Percentiles rank a stretch among this genome's conserved stretches.
These are phyloP conservation scores for Triplophysa dalaica DNA, from an alignment of 2,113 vertebrate genomes.

Conservation along the genomic window DNA sequence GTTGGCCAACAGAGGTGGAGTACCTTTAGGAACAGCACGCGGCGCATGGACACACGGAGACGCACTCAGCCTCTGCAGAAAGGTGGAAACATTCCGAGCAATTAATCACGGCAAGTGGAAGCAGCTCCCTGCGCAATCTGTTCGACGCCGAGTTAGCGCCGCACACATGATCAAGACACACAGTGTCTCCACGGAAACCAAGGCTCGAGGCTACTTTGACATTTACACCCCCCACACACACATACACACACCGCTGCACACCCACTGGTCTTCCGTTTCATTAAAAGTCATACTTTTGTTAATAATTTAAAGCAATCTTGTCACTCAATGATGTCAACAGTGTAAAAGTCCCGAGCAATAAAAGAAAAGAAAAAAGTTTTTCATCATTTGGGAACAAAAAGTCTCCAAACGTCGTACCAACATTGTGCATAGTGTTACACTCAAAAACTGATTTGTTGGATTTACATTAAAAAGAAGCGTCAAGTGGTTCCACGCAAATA, in stretches of 20 bases:
- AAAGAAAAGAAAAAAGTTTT: too few species aligned
- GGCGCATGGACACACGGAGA: slow-evolving; percentile 5
- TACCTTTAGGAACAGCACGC: neutral
- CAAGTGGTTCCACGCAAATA: too few species aligned
- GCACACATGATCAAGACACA: slow-evolving; percentile 66
- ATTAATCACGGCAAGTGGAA: slow-evolving; percentile 77
- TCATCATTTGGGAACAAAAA: too few species aligned
- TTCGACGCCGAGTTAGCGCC: slow-evolving; percentile 60
- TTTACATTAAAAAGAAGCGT: too few species aligned
- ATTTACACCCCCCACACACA: slow-evolving; percentile 35
- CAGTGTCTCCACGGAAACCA: slow-evolving; percentile 54
- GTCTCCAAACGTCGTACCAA: too few species aligned
- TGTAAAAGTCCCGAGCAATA: too few species aligned
- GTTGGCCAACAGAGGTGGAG: neutral
- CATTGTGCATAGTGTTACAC: too few species aligned
- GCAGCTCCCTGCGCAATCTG: slow-evolving; percentile 61
- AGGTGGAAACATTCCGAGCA: slow-evolving; percentile 69
- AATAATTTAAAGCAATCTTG: slow-evolving; percentile 19
- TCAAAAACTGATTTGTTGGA: too few species aligned
- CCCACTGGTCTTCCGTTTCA: slow-evolving; percentile 1
- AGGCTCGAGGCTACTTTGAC: slow-evolving; percentile 42
- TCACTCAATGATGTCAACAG: neutral
- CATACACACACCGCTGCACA: slow-evolving; percentile 2
- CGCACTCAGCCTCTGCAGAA: slow-evolving; percentile 45
- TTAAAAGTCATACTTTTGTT: slow-evolving; percentile 22